Conservation (phyloP, 1,140 invertebrate genomes). For the Rhagoletis zephyria region DNA sequence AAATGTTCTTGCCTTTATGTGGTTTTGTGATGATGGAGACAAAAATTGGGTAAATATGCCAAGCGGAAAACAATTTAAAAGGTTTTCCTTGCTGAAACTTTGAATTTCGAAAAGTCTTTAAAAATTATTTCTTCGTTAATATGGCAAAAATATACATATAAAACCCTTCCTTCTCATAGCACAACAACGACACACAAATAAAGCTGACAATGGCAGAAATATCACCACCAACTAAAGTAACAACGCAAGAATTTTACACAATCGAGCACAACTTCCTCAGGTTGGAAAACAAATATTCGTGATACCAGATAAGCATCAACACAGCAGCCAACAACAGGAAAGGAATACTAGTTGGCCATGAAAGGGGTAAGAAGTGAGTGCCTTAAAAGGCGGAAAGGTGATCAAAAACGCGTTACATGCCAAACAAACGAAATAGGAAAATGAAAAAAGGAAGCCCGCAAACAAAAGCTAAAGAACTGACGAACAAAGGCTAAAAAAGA, state of each 20-base stretch:
- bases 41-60: no score
- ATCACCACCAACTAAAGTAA: no score
- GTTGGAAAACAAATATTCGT: constrained; percentile 71
- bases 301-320: constrained; percentile 71
- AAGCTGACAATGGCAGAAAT: not conserved
- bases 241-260: constrained; percentile 58
- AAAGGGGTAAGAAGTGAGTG: not conserved
- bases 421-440: constrained; percentile 45
- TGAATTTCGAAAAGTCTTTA: no score
- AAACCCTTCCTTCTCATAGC: no score
- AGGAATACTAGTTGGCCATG: not conserved
- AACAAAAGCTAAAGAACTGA: not conserved
- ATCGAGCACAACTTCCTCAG: constrained; percentile 66
- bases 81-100: no score
- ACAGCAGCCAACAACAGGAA: constrained; percentile 34
- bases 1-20: no score
- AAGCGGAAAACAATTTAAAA: no score
- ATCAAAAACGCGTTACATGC: constrained; percentile 71
- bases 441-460: not conserved
- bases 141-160: no score
- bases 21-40: no score
- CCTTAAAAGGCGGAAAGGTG: constrained; percentile 71
- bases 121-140: no score
- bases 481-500: not conserved
- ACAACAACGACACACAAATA: no score